Percentiles rank a stretch among this genome's conserved stretches.
These are phyloP conservation scores for Hystrix cristata DNA, from an alignment of 2,113 vertebrate species.

Conservation along the genomic window DNA sequence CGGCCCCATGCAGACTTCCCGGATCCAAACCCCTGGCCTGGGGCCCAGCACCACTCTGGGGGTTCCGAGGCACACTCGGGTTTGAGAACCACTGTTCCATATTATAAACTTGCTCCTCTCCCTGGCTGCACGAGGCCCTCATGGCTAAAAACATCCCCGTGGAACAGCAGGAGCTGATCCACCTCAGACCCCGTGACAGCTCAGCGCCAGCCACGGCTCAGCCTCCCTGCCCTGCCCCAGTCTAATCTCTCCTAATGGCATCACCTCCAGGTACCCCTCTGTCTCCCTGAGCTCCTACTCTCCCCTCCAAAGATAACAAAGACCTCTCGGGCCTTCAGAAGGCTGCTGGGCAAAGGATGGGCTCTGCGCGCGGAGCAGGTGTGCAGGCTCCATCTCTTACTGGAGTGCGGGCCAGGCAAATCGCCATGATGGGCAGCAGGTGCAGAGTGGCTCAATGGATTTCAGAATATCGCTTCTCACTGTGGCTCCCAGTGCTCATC, in stretches of 20 bases:
- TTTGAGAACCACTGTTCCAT: not conserved
- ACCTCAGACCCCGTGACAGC: fast-evolving
- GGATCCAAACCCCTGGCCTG: not conserved
- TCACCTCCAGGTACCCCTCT: not conserved
- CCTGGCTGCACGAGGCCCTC: too few relatives aligned
- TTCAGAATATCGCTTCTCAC: fast-evolving
- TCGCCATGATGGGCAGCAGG: not conserved
- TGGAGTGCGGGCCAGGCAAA: not conserved
- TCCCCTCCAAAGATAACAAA: not conserved
- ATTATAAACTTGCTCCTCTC: not conserved
- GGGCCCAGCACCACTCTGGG: not conserved
- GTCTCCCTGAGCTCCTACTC: not conserved
- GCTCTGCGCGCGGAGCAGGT: not conserved
- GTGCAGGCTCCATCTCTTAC: too few relatives aligned
- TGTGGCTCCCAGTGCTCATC: fast-evolving
- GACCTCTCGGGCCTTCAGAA: not conserved
- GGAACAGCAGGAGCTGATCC: not conserved
- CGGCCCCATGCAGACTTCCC: too few relatives aligned
- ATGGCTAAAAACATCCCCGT: fast-evolving
- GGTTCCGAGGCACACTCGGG: too few relatives aligned
- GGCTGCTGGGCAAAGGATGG: not conserved
- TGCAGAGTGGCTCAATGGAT: not conserved
- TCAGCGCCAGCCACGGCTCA: not conserved
- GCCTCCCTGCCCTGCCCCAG: not conserved
- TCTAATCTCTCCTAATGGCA: not conserved